A percentile compares a stretch with the other conserved stretches of the same genome.
These are phyloP conservation scores for Sebastes nivosus DNA, from an alignment of 2,797 vertebrate genomes.

Conservation along the genomic window DNA sequence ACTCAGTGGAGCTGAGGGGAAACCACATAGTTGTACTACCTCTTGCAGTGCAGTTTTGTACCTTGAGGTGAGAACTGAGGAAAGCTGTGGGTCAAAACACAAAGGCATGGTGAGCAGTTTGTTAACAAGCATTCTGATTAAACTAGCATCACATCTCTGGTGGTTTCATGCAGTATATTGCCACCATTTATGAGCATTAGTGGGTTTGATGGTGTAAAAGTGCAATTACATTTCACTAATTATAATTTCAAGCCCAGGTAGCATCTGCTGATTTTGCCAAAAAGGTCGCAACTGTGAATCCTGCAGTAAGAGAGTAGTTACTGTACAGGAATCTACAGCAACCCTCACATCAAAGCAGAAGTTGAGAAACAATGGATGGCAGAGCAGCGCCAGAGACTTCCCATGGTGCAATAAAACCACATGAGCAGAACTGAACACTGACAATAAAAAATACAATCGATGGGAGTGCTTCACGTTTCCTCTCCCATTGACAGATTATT, in stretches of 20 bases:
- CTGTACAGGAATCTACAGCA: constrained; percentile 54
- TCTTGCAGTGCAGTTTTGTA: neutral
- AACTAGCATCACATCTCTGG: constrained; percentile 15
- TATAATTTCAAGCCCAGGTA: constrained; percentile 47
- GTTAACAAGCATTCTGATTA: constrained; percentile 47
- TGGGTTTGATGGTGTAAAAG: constrained; percentile 25
- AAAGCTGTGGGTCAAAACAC: neutral
- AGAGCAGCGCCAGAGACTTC: constrained; percentile 64
- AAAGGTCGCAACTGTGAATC: constrained; percentile 6
- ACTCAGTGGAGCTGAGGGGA: neutral
- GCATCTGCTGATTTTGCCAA: constrained; percentile 37
- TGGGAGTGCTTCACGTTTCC: constrained; percentile 80
- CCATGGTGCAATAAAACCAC: constrained; percentile 77
- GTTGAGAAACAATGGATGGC: constrained; percentile 71
- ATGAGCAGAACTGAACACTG: constrained; percentile 78
- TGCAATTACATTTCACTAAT: constrained; percentile 35
- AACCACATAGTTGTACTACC: neutral
- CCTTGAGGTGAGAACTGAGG: neutral
- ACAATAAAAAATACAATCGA: constrained; percentile 79
- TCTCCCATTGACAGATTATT: constrained; percentile 87
- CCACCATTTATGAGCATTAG: constrained; percentile 11
- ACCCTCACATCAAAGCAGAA: constrained; percentile 66
- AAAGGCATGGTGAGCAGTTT: constrained; percentile 24
- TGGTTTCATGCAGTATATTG: constrained; percentile 16
- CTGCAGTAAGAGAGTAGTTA: constrained; percentile 43